Percentiles rank a stretch among this genome's conserved stretches.
Conservation (phyloP, 2,797 vertebrate species). For the Sus cebifrons region DNA sequence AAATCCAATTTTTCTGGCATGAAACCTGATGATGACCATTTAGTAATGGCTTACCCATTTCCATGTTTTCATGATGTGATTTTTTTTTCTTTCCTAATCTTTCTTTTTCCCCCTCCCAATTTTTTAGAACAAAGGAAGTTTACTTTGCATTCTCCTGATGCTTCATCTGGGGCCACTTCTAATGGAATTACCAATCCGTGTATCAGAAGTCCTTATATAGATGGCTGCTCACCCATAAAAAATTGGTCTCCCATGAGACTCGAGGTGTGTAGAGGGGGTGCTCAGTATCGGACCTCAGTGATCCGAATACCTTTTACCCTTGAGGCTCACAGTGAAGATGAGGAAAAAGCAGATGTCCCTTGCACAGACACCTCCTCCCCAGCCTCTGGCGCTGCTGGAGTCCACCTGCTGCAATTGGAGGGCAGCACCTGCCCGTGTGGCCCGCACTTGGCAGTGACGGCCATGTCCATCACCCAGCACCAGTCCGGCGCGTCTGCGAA, state of each 20-base stretch:
- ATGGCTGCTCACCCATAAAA: slow-evolving; percentile 97
- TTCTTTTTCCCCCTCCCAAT: slow-evolving; percentile 50
- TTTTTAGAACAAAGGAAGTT: slow-evolving; percentile 92
- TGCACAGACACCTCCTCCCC: slow-evolving; percentile 82
- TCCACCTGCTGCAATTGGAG: slow-evolving; percentile 56
- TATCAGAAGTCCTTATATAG: slow-evolving; percentile 94
- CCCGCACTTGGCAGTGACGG: slow-evolving; percentile 80
- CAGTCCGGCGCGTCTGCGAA: slow-evolving; percentile 76
- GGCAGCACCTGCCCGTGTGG: slow-evolving; percentile 67
- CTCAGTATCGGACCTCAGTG: slow-evolving; percentile 89
- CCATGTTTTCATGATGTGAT: background rate
- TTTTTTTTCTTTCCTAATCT: slow-evolving; percentile 50
- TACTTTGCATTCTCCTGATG: slow-evolving; percentile 92
- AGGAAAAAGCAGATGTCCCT: slow-evolving; percentile 88
- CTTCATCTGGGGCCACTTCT: slow-evolving; percentile 86
- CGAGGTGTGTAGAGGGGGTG: slow-evolving; percentile 89
- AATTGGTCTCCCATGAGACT: slow-evolving; percentile 93
- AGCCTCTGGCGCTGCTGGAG: slow-evolving; percentile 86
- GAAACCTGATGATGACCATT: background rate
- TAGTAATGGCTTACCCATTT: slow-evolving; percentile 25
- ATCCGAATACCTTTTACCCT: slow-evolving; percentile 92
- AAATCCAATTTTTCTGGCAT: background rate
- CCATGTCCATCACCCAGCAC: slow-evolving; percentile 84
- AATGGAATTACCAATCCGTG: slow-evolving; percentile 88
- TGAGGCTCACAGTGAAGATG: slow-evolving; percentile 90